phyloP scores from a whole-genome alignment of 2,888 invertebrate genomes.

The Acanthacorydalis orientalis region DNA sequence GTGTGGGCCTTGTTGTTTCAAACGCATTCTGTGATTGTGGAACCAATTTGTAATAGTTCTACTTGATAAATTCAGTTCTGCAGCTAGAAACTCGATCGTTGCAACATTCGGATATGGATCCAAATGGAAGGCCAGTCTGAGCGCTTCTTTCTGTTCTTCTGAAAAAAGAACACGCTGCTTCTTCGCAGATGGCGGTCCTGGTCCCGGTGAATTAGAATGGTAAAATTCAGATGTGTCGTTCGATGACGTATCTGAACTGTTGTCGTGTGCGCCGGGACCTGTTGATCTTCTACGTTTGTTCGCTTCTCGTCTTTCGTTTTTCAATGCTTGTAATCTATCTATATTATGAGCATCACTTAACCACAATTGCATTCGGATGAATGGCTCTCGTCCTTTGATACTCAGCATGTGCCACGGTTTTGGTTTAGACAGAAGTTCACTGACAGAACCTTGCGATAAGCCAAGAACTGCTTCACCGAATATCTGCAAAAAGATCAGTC shows the following conservation, averaged over 20 bases:
- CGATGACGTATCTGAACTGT: conserved; percentile 74
- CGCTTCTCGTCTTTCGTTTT: conserved; percentile 80
- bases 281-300: conserved; percentile 77
- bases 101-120: conserved; percentile 96
- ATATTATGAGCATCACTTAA: conserved; percentile 89
- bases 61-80: conserved; percentile 77
- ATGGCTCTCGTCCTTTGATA: conserved; percentile 92
- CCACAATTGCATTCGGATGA: conserved; percentile 95
- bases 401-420: conserved; percentile 99
- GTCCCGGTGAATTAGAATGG: conserved; percentile 65
- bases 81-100: conserved; percentile 88
- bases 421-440: conserved; percentile 91
- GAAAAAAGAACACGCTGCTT: conserved; percentile 93
- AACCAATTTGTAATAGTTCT: conserved; percentile 99
- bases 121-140: conserved; percentile 81
- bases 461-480: conserved; percentile 97
- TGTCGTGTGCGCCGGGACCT: conserved; percentile 66
- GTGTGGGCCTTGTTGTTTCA: conserved; percentile 76
- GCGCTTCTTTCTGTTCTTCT: conserved; percentile 94
- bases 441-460: conserved; percentile 90
- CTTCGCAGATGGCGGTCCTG: conserved; percentile 71
- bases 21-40: conserved; percentile 97
- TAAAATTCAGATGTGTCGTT: conserved; percentile 82
- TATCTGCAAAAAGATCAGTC: conserved; percentile 35
- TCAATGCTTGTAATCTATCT: conserved; percentile 77